Evolutionary conservation across 2,113 vertebrate species (phyloP).

Genomic region (Axis porcinus): DNA sequence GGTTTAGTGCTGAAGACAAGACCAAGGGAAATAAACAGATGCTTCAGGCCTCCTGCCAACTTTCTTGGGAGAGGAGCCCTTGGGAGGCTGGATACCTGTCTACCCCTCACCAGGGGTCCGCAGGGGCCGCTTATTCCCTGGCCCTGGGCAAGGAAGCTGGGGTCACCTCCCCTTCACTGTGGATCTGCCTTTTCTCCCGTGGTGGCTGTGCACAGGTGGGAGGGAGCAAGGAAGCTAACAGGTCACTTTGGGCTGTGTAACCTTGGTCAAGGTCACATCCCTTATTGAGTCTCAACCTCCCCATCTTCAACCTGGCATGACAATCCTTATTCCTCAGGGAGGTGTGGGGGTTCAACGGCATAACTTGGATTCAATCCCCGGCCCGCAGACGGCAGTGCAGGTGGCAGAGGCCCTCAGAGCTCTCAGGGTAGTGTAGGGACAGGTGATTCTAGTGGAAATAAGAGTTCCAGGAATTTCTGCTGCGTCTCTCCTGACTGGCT

Average conservation of each 20-base stretch:
- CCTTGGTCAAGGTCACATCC: neutral
- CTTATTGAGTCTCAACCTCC: neutral
- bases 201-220: too few species aligned
- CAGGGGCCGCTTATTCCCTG: neutral
- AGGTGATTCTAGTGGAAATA: neutral
- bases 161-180: neutral
- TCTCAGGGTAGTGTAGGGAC: too few species aligned
- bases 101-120: neutral
- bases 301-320: rapidly evolving
- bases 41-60: neutral
- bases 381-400: neutral
- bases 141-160: neutral
- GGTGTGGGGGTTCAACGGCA: rapidly evolving
- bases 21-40: neutral
- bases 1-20: neutral
- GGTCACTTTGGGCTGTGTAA: neutral
- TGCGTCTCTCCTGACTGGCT: neutral
- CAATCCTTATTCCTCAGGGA: neutral
- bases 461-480: neutral
- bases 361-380: too few species aligned
- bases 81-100: neutral
- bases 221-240: neutral
- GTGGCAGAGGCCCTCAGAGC: too few species aligned
- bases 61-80: neutral
- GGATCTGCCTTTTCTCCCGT: neutral